Base-by-base conservation (phyloP, 1,140 invertebrate species). In the Diuraphis noxia region DNA sequence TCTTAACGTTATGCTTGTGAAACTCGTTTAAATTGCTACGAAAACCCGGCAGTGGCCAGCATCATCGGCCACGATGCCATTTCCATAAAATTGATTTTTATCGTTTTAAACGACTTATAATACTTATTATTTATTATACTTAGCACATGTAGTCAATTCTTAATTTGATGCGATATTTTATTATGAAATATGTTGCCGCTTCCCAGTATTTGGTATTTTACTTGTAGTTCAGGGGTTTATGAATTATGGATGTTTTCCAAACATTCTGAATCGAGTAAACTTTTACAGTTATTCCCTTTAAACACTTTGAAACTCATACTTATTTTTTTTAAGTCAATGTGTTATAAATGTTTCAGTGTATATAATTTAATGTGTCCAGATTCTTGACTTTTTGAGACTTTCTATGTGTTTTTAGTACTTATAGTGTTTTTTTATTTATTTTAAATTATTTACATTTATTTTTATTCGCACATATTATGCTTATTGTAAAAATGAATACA, bases 211-310 rank as follows among this genome's bases (percentile, higher is more conserved):
- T 25, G 1, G 23, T 40, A 30, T 56, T 56, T 56, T 56, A 63
- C 10, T 63, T 10, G 3, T 63, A 63, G n/a, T 72, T 72, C 56
- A 72, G 30, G n/a, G 56, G 13, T 17, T n/a, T 72, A 72, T n/a
- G 30, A 63, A 63, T 82, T 82, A 82, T 82, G 40, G 40, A n/a
- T 38, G 40, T 82, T 82, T 82, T 82, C 25, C 38, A 82, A 81
- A 81, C 10, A 81, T 25, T 82, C 10, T 10, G 25, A 13, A 41
- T 41, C 38, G 36, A 38, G 38, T 41, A 38, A 81, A 81, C 36
- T 36, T 79, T 36, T 79, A 36, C 23, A n/a, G 56, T 72, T 72
- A n/a, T 72, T 72, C 30, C 30, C 13, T 72, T 72, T 72, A n/a
- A 72, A 72, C n/a, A n/a, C 13, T 63, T 10, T 13, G 4, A 63